These are phyloP conservation scores for Papilio helenus DNA, from an alignment of 1,140 invertebrate species.

Conservation along the genomic window DNA sequence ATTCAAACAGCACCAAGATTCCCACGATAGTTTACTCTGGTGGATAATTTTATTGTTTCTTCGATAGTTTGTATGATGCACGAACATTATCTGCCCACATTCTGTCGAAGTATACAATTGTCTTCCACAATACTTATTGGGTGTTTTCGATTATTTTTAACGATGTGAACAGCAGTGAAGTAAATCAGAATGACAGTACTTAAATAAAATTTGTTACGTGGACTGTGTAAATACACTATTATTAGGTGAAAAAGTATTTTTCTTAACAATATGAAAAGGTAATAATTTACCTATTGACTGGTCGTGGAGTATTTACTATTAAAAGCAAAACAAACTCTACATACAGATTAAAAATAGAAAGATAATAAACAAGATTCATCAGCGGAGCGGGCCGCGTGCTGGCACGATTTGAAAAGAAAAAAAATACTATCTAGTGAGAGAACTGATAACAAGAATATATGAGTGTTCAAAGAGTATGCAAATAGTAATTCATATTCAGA, in stretches of 20 bases:
- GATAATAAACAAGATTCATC: constrained; percentile 35
- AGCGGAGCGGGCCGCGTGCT: neutral
- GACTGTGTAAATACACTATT: too few species aligned
- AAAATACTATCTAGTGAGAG: constrained; percentile 8
- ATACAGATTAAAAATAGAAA: constrained; percentile 27
- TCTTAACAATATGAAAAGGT: neutral
- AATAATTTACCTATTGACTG: neutral
- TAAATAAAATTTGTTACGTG: too few species aligned
- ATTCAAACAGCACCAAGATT: neutral
- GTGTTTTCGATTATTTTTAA: neutral
- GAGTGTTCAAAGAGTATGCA: neutral
- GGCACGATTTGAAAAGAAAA: constrained; percentile 12
- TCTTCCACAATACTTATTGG: neutral
- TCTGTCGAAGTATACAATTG: neutral
- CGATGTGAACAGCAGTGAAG: neutral
- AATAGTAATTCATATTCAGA: neutral
- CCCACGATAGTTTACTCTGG: constrained; percentile 3
- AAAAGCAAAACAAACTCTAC: constrained; percentile 9
- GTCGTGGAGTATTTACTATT: neutral
- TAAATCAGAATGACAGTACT: neutral
- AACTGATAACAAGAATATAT: constrained; percentile 20
- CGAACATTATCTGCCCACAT: neutral
- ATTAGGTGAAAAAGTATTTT: too few species aligned
- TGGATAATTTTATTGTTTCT: neutral
- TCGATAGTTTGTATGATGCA: neutral